Base-by-base conservation (phyloP, 2,113 vertebrate species). In the Erythrocercus mccallii region DNA sequence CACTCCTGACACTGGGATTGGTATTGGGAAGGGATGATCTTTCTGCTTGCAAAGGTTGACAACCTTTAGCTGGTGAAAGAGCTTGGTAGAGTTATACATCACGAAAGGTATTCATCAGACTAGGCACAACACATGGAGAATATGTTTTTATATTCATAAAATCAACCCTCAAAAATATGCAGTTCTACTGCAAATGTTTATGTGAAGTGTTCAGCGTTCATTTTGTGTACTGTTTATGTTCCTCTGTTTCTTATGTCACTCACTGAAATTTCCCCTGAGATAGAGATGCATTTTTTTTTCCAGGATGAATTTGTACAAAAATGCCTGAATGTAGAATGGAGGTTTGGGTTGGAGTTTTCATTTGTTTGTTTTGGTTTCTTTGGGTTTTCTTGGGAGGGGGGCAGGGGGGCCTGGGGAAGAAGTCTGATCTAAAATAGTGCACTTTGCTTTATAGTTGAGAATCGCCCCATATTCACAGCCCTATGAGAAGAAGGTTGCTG, bases 391-490 rank as follows among this genome's bases (percentile, higher is more conserved):
- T 2, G 19, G 11, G 15, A 5, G 28, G 5, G 12, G 5, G 8
- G 5, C 1, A 1, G 5, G n/a, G 15, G 8, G 8, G 4, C 2
- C 2, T 3, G 0, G 2, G 10, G 4, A 11, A 1, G 7, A 0
- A 19, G 4, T 9, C 21, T 25, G 15, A 70, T 61, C 17, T 66
- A 30, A 58, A 65, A 9, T 15, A 24, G 4, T 51, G 4, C 0
- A 20, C 51, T 89, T 68, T 82, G 6, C n/a, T 80, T 72, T 73
- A 11, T 17, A 42, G 5, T n/a, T 70, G 60, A 73, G 47, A 57
- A 54, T 66, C 6, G 7, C 20, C 15, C 83, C 13, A 21, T 56
- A 45, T 65, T 53, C 45, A 83, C n/a, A 69, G 19, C 7, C 21
- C 13, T 42, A 15, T 20, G n/a, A 88, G 17, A 61, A n/a, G 58